Evolutionary conservation across 2,888 invertebrate genomes (phyloP), one percentile per base, ranked within the genome.

Genomic region (Rotaria macrura): DNA sequence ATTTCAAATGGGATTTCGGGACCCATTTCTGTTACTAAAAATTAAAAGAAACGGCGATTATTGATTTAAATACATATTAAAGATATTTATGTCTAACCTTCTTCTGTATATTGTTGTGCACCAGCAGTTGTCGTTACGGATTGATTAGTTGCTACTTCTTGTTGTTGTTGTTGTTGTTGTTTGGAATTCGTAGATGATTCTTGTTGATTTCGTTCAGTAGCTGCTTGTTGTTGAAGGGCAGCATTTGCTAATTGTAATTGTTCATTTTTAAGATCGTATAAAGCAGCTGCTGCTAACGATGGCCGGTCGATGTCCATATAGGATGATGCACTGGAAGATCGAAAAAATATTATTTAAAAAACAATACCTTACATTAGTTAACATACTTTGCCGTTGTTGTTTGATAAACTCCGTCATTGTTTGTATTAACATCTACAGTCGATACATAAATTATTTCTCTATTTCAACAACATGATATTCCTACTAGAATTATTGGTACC

Each of bases 1-100:
- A 79, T 79, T 79, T 79, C 79, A 43, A 79, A 79, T 79, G 79
- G 79, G 14, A 79, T 79, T 79, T 79, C 79, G 1, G 79, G 79
- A 43, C 79, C 79, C 79, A 79, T 79, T 79, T 79, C 79, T 43
- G 43, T 43, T n/a, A 79, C 79, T 43, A 79, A n/a, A n/a, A n/a
- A n/a, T n/a, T 20, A 79, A 40, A 25, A 40, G 23, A 38, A 38
- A 40, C 40, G n/a, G n/a, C 20, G 10, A 40, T 40, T 40, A 14
- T 43, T 40, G 1, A 79, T 20, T n/a, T 65, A 20, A 65, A n/a
- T 29, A 25, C 10, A 23, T 40, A 12, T 47, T 47, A 47, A 12
- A 47, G 47, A 12, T 47, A 47, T 12, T 12, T 47, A 47, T 12
- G 14, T 3, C 47, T 43, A 38, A 43, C 79, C 79, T 79, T 79